Percentiles rank a stretch among this genome's conserved stretches.
Evolutionary conservation across 2,888 invertebrate species (phyloP).

Genomic region (Crossocerus cetratus): DNA sequence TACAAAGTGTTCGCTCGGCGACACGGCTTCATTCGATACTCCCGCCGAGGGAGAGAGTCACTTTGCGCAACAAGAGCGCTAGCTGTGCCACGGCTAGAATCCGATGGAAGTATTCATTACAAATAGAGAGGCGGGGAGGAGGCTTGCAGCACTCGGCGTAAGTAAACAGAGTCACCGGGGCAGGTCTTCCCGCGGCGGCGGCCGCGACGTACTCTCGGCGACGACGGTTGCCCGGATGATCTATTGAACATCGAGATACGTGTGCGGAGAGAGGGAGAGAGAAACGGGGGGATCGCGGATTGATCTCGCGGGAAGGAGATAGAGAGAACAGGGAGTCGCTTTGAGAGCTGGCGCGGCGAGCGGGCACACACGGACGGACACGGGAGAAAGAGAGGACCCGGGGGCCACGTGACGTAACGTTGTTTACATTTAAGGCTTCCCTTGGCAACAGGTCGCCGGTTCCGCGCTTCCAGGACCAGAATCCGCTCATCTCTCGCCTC

Average conservation of each 20-base stretch:
- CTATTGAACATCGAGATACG: background rate
- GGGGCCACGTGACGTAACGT: slow-evolving; percentile 69
- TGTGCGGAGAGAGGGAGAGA: slow-evolving; percentile 12
- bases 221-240: too few relatives aligned
- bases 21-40: too few relatives aligned
- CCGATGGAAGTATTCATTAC: too few relatives aligned
- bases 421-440: slow-evolving; percentile 73
- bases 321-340: slow-evolving; percentile 33
- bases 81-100: too few relatives aligned
- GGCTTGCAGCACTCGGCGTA: too few relatives aligned
- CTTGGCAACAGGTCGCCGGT: slow-evolving; percentile 72
- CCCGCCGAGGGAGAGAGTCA: too few relatives aligned
- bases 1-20: too few relatives aligned
- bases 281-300: slow-evolving; percentile 22
- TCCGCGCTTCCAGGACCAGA: slow-evolving; percentile 51
- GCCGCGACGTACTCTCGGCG: too few relatives aligned
- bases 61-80: too few relatives aligned
- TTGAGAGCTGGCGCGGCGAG: slow-evolving; percentile 24
- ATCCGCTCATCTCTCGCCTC: background rate
- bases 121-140: too few relatives aligned
- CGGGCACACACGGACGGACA: background rate
- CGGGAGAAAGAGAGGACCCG: slow-evolving; percentile 9
- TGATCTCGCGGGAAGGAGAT: slow-evolving; percentile 38
- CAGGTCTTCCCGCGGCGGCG: too few relatives aligned
- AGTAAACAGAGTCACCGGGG: too few relatives aligned